These are phyloP conservation scores for Rhopalosiphum nymphaeae DNA, from an alignment of 2,888 invertebrate genomes.

Conservation along the genomic window DNA sequence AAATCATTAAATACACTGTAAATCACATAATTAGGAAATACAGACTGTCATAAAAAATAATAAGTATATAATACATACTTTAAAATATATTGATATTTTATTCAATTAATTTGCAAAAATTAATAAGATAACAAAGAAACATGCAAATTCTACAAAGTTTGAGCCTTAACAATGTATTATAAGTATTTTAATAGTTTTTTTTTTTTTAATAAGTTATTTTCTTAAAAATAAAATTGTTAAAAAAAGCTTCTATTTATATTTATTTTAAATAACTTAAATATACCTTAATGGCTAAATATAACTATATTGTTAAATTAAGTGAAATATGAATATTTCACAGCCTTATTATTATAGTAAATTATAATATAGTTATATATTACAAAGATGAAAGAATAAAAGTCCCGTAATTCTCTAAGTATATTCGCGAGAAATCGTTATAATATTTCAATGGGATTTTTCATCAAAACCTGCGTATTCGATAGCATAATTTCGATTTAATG, in stretches of 20 bases:
- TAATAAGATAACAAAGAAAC: background rate
- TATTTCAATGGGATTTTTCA: too few relatives aligned
- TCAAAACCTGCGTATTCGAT: too few relatives aligned
- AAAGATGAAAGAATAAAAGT: too few relatives aligned
- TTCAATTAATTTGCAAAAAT: background rate
- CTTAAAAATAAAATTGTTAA: background rate
- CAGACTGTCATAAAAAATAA: background rate
- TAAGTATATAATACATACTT: background rate
- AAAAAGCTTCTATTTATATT: background rate
- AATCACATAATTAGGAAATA: background rate
- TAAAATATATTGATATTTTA: background rate
- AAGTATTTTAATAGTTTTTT: background rate
- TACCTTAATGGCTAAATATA: background rate
- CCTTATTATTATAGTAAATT: background rate
- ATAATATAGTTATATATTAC: background rate
- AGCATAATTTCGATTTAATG: too few relatives aligned
- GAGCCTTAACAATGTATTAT: background rate
- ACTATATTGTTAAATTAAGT: background rate
- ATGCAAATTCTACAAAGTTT: background rate
- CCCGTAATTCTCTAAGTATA: too few relatives aligned
- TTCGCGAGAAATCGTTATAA: too few relatives aligned
- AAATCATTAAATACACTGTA: background rate
- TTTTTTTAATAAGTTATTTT: background rate
- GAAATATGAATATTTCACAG: background rate
- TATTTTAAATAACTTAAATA: background rate